These are phyloP conservation scores for Nycticryphes semicollaris DNA, from an alignment of 2,113 vertebrate genomes.

Conservation along the genomic window DNA sequence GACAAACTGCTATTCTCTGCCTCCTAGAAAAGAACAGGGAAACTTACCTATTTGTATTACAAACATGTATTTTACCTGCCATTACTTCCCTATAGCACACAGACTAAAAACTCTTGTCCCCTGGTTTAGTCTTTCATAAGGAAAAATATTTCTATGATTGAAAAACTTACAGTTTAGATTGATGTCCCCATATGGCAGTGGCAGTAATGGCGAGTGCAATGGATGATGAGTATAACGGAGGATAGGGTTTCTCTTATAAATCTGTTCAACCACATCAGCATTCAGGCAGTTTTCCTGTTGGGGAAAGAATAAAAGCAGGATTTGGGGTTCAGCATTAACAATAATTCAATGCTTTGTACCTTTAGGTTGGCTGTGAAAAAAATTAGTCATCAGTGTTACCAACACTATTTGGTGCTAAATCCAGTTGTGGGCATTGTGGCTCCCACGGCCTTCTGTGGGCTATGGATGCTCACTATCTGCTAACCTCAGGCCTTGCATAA, in stretches of 20 bases:
- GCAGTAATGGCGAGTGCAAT: constrained; percentile 89
- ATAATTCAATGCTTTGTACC: not conserved
- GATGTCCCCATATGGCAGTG: constrained; percentile 94
- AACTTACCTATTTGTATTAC: not conserved
- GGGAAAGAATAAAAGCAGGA: not conserved
- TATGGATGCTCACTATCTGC: not conserved
- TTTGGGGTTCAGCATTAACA: not conserved
- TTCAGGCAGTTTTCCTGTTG: constrained; percentile 95
- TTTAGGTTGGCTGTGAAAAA: not conserved
- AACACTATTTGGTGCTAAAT: not conserved
- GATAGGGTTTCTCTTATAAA: constrained; percentile 96
- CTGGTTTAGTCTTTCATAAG: not conserved
- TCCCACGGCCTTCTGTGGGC: not conserved
- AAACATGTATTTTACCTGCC: not conserved
- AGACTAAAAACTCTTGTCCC: not conserved
- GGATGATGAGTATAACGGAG: constrained; percentile 93
- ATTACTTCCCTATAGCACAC: not conserved
- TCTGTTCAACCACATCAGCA: constrained; percentile 93
- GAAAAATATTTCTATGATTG: not conserved
- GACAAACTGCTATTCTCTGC: not conserved
- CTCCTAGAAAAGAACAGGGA: not conserved
- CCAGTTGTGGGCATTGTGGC: not conserved
- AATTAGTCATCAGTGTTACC: not conserved
- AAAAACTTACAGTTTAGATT: constrained; percentile 82
- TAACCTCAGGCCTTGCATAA: not conserved